Conservation (phyloP, 2,797 vertebrate genomes). For the Enteromius mattozi region DNA sequence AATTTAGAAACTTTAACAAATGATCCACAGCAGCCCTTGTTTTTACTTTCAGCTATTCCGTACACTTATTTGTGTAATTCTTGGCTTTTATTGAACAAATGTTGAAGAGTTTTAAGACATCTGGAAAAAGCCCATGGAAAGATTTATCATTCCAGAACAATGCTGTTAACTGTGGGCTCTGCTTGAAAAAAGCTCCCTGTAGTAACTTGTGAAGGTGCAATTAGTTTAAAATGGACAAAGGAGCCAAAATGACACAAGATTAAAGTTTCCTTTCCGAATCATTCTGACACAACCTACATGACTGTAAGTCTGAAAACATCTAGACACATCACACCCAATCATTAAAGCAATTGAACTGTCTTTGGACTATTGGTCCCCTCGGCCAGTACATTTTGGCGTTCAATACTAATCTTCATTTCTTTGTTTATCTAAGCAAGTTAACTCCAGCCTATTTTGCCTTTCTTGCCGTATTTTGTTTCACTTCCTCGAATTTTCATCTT, state of each 20-base stretch:
- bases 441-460: slow-evolving; percentile 20
- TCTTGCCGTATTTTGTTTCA: slow-evolving; percentile 30
- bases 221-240: slow-evolving; percentile 16
- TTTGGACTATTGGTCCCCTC: neutral
- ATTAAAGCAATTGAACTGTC: slow-evolving; percentile 1
- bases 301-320: slow-evolving; percentile 22
- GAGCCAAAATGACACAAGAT: slow-evolving; percentile 7
- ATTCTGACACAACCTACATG: slow-evolving; percentile 14
- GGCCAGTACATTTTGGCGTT: neutral
- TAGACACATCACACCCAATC: slow-evolving; percentile 38
- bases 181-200: neutral
- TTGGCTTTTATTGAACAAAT: slow-evolving; percentile 2
- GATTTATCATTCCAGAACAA: neutral
- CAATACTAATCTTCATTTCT: slow-evolving; percentile 26
- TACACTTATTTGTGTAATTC: slow-evolving; percentile 10
- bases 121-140: slow-evolving; percentile 27
- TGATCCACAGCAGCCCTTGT: neutral
- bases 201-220: slow-evolving; percentile 36
- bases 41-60: neutral
- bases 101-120: slow-evolving; percentile 7
- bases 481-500: slow-evolving; percentile 5
- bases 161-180: neutral
- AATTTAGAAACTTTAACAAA: neutral
- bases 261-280: slow-evolving; percentile 27
- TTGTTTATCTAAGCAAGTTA: slow-evolving; percentile 42